Evolutionary conservation across 2,113 vertebrate species (phyloP).

Genomic region (Cyanoderma ruficeps): DNA sequence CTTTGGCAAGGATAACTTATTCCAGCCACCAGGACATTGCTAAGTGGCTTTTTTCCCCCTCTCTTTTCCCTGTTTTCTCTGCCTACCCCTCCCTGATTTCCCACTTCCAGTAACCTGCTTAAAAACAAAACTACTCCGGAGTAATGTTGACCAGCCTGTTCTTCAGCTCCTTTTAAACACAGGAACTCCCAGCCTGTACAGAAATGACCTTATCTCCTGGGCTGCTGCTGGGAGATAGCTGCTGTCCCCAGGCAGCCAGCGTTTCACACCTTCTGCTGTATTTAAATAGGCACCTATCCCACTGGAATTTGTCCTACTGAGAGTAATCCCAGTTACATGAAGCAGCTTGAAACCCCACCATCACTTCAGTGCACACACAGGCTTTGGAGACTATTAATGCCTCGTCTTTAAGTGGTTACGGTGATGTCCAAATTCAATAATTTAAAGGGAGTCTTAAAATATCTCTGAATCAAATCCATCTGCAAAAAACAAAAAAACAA

Average conservation of each 20-base stretch:
- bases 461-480: neutral
- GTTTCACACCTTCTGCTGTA: neutral
- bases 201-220: neutral
- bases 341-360: neutral
- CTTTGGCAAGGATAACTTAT: neutral
- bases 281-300: neutral
- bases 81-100: neutral
- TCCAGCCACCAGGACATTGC: neutral
- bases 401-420: neutral
- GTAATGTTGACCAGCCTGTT: fast-evolving
- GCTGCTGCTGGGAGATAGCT: neutral
- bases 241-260: neutral
- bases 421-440: neutral
- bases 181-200: neutral
- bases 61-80: neutral
- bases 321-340: fast-evolving
- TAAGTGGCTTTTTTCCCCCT: neutral
- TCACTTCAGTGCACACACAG: neutral
- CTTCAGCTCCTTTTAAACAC: neutral
- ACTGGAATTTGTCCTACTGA: fast-evolving
- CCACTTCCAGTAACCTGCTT: neutral
- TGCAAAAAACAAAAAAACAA: neutral
- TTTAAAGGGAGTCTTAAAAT: neutral
- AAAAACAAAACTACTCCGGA: neutral
- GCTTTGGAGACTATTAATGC: neutral